Percentiles rank a stretch among this genome's conserved stretches.
These are phyloP conservation scores for Philaethria dido DNA, from an alignment of 2,888 invertebrate genomes.

Conservation along the genomic window DNA sequence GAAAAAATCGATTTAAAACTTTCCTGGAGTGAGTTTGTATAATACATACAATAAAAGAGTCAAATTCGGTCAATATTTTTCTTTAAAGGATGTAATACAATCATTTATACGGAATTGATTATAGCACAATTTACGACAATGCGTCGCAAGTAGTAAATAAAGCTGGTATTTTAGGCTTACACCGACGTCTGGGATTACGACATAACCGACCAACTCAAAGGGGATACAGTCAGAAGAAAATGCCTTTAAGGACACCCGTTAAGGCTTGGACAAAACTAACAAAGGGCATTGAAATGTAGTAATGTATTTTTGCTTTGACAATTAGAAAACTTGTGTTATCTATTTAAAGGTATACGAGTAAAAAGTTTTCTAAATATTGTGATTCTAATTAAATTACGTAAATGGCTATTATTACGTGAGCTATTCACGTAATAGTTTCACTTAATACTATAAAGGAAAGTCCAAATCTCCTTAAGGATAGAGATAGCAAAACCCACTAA, in stretches of 20 bases:
- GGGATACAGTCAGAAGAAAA: conserved; percentile 7
- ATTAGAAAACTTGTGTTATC: conserved; percentile 11
- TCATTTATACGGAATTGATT: background rate
- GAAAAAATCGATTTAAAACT: too few relatives aligned
- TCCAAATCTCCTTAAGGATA: background rate
- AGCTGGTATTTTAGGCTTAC: conserved; percentile 15
- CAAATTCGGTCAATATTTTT: background rate
- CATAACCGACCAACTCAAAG: conserved; percentile 13
- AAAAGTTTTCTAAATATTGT: background rate
- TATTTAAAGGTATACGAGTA: background rate
- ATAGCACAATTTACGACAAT: background rate
- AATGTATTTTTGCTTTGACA: conserved; percentile 6
- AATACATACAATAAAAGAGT: too few relatives aligned
- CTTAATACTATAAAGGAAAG: too few relatives aligned
- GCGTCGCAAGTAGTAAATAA: background rate
- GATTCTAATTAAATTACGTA: background rate
- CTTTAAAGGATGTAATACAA: background rate
- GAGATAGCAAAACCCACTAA: background rate
- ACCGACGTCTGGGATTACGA: conserved; percentile 14
- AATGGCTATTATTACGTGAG: too few relatives aligned
- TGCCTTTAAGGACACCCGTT: conserved; percentile 15
- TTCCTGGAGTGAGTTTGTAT: too few relatives aligned
- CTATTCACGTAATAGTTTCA: too few relatives aligned
- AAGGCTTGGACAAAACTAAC: conserved; percentile 18
- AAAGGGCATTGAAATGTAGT: conserved; percentile 14